phyloP scores from a whole-genome alignment of 92 coral and sea anemone species.

The Siderastrea radians region DNA sequence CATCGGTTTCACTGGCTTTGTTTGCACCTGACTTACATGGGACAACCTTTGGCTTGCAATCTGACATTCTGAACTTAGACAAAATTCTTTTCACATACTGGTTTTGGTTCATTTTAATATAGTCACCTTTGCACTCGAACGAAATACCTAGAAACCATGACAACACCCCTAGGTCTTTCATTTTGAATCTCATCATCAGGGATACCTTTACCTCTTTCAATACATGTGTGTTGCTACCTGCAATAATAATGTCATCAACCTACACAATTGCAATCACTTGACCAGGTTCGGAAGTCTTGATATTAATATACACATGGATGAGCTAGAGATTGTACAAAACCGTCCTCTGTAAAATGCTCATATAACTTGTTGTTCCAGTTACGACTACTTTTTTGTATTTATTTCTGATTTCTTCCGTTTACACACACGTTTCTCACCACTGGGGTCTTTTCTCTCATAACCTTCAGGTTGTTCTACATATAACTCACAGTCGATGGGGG shows the following conservation, averaged over 20 bases:
- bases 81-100: constrained; percentile 38
- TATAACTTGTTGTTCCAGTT: constrained; percentile 55
- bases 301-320: constrained; percentile 57
- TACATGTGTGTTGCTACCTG: constrained; percentile 34
- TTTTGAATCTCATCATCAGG: constrained; percentile 44
- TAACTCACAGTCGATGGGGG: constrained; percentile 56
- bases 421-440: constrained; percentile 54
- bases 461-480: constrained; percentile 62
- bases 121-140: constrained; percentile 10
- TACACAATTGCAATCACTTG: constrained; percentile 24
- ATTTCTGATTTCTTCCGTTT: constrained; percentile 27
- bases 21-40: constrained; percentile 47
- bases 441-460: constrained; percentile 41
- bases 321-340: constrained; percentile 46
- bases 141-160: constrained; percentile 48
- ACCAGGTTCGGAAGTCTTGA: constrained; percentile 2
- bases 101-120: constrained; percentile 35
- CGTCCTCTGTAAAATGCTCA: constrained; percentile 8
- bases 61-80: constrained; percentile 46
- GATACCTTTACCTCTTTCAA: constrained; percentile 16
- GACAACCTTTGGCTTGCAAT: constrained; percentile 55
- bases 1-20: constrained; percentile 14
- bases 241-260: constrained; percentile 63
- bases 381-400: constrained; percentile 43
- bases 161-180: constrained; percentile 64